Evolutionary conservation across 1,140 invertebrate species (phyloP), one percentile per base, ranked within the genome.

Genomic region (Drosophila tsacasi): DNA sequence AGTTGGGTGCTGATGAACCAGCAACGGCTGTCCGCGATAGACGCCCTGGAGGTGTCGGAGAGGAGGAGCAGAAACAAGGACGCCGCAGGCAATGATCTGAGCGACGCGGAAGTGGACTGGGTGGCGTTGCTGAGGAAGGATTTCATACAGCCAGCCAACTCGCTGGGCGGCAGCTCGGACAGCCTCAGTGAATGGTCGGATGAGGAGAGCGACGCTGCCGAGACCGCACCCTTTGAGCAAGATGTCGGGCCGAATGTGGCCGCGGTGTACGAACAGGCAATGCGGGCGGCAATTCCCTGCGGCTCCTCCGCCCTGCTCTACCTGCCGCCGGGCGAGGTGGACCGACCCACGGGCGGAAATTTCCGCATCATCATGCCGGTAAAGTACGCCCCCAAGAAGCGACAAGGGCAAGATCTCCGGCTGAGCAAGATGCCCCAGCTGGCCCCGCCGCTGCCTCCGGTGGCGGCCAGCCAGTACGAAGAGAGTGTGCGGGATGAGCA

Each of bases 121-220:
- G 23, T 12, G 25, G 69, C 63, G 6, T 4, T 76, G 15, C 62
- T 83, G 0, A 59, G 77, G 39, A 75, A 92, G 50, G 76, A 90
- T 32, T 80, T 79, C 25, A 13, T 75, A 9, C 10, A 37, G 12
- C n/a, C 25, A 6, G n/a, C 21, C 15, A 8, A 49, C 1, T 2
- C 23, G 1, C 21, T 27, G 25, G 23, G 5, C 8, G 10, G 62
- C 1, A 63, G 71, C 3, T 44, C 47, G 44, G 59, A 79, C 5
- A 65, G 19, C n/a, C 47, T 65, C 1, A 74, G 65, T 44, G 57
- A 86, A 0, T 81, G 77, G 76, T 80, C 81, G 19, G 52, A 55
- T 0, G 32, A 17, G 5, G 49, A 52, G 15, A 17, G 15, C 15
- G 52, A 55, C 17, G 7, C 52, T 5, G 32, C 1, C 8, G 19